Conservation (phyloP, 2,888 invertebrate genomes). For the Agrochola lychnidis region DNA sequence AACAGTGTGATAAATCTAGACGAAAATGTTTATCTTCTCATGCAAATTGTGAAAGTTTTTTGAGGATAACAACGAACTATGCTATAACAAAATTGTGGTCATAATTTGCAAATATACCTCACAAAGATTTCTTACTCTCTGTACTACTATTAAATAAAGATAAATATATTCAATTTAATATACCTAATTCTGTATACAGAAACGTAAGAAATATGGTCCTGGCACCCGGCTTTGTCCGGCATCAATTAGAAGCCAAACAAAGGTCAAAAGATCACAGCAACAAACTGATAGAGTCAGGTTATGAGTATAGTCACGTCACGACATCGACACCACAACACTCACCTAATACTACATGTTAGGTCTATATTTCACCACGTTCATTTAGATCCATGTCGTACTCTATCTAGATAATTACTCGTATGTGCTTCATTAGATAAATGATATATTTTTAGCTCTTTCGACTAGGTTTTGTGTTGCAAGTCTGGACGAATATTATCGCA, state of each 20-base stretch:
- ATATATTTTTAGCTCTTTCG: background rate
- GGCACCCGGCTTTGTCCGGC: background rate
- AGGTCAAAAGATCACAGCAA: constrained; percentile 32
- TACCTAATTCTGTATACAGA: background rate
- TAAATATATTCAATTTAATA: too few species aligned
- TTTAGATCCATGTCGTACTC: background rate
- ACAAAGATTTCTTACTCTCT: background rate
- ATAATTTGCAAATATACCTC: background rate
- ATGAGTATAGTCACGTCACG: constrained; percentile 1
- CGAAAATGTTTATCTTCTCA: constrained; percentile 44
- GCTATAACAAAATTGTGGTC: background rate
- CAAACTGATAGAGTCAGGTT: constrained; percentile 40
- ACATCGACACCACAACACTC: background rate
- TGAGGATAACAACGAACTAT: constrained; percentile 11
- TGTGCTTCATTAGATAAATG: background rate
- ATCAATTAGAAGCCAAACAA: constrained; percentile 1
- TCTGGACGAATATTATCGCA: constrained; percentile 1
- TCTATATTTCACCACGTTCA: background rate
- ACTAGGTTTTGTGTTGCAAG: constrained; percentile 43
- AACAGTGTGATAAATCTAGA: constrained; percentile 11
- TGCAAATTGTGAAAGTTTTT: constrained; percentile 25
- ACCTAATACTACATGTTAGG: background rate
- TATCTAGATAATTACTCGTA: background rate
- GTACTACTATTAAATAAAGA: too few species aligned
- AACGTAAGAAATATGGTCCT: background rate